Base-by-base conservation (phyloP, 2,888 invertebrate species). In the Agonopterix arenella region DNA sequence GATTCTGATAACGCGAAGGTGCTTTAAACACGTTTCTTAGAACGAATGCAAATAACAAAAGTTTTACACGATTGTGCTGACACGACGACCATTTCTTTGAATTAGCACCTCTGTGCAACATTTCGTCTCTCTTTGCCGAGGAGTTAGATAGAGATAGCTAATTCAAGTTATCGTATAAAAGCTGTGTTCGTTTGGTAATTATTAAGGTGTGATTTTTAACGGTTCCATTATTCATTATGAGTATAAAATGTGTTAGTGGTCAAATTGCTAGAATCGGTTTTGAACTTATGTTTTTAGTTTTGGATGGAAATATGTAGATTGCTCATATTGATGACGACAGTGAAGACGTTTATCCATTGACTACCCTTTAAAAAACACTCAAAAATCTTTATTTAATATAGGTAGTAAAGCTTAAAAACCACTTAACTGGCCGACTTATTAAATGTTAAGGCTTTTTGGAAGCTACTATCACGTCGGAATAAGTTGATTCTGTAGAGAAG, bases 21-120 rank as follows among this genome's bases (percentile, higher is more conserved):
- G 11, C 44, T 45, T 36, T 45, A 36, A 36, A n/a, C 45, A 45
- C 45, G 45, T 37, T 36, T 36, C 45, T 45, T 38, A n/a, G 42
- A 48, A 50, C 50, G 44, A 51, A 47, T 46, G 42, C 46, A 49
- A 45, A 49, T 44, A 48, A 43, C 11, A n/a, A 36, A n/a, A 16
- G 45, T 45, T 45, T 11, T 11, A 43, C 43, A 11, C 11, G 43
- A 43, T 44, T 41, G 47, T 45, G 41, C 45, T 45, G 40, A 16
- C 45, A 54, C 52, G 53, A 58, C 55, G 51, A 59, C 59, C 68
- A 67, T 64, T 76, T 76, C 78, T 70, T 47, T 64, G 77, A 80
- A 80, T 82, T 82, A 78, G 68, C 80, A 69, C 70, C 67, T 61
- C 59, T 58, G 55, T 66, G 69, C 59, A 59, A 69, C 59, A 60